These are phyloP conservation scores for Coleophora flavipennella DNA, from an alignment of 2,888 invertebrate genomes.

Conservation along the genomic window DNA sequence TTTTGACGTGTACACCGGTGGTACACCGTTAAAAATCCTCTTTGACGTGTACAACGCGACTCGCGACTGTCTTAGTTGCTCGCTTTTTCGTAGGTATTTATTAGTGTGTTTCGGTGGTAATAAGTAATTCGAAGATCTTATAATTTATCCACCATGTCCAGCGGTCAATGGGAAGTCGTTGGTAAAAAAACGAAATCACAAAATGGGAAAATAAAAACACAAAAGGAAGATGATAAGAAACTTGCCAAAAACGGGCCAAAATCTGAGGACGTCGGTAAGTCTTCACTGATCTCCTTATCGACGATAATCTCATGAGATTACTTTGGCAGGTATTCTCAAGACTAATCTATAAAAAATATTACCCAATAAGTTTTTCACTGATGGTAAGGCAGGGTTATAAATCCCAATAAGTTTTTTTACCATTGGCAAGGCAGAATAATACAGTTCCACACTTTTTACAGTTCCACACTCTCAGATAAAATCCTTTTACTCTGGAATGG, in stretches of 20 bases:
- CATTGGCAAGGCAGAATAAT: no score
- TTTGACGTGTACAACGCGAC: no score
- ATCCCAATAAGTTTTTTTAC: no score
- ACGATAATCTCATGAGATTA: no score
- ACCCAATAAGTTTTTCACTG: no score
- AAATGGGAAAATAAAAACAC: constrained; percentile 58
- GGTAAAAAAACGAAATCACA: constrained; percentile 76
- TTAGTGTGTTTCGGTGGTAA: constrained; percentile 33
- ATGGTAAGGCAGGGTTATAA: no score
- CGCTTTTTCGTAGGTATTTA: constrained; percentile 38
- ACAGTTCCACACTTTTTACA: no score
- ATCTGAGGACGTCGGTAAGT: constrained; percentile 83
- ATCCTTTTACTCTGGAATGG: constrained; percentile 75
- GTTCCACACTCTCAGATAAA: constrained; percentile 80
- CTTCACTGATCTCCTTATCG: background rate
- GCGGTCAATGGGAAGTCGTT: constrained; percentile 81
- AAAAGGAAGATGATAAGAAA: constrained; percentile 76
- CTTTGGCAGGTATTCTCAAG: no score
- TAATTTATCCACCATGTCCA: constrained; percentile 45
- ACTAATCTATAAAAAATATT: no score
- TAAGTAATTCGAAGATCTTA: constrained; percentile 22
- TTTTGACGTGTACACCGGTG: no score
- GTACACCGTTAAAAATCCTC: no score
- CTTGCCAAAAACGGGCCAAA: constrained; percentile 76
- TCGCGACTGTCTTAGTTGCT: constrained; percentile 19